Evolutionary conservation across 2,113 vertebrate genomes (phyloP).

Genomic region (Gadus chalcogrammus): DNA sequence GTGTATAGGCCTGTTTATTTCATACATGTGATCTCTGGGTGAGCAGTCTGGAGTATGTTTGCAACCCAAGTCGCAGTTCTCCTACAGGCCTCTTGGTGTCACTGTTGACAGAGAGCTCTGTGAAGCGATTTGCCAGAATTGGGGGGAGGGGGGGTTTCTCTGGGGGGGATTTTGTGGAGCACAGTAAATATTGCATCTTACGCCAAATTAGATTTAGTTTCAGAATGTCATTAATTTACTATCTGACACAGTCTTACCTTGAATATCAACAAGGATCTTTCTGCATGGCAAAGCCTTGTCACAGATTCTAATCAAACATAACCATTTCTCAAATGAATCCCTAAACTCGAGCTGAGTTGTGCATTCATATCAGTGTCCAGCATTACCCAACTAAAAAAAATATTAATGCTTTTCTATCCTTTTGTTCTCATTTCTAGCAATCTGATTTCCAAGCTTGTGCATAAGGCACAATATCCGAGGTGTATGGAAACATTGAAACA

Average conservation of each 20-base stretch:
- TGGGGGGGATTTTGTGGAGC: background rate
- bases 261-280: conserved; percentile 19
- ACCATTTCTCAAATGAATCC: no score
- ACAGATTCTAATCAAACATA: no score
- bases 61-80: conserved; percentile 53
- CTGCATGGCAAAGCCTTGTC: no score
- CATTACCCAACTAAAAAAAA: no score
- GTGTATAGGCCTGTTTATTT: conserved; percentile 9
- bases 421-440: no score
- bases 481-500: no score
- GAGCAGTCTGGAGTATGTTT: conserved; percentile 1
- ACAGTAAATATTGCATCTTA: conserved; percentile 15
- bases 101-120: conserved; percentile 62
- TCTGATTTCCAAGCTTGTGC: no score
- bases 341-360: no score
- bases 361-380: no score
- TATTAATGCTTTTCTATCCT: no score
- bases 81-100: conserved; percentile 66
- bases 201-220: conserved; percentile 8
- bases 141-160: no score
- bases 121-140: background rate
- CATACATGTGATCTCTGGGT: conserved; percentile 23
- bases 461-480: no score
- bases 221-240: conserved; percentile 15
- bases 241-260: background rate